These are phyloP conservation scores for Hepsetus odoe DNA, from an alignment of 2,113 vertebrate species.

Conservation along the genomic window DNA sequence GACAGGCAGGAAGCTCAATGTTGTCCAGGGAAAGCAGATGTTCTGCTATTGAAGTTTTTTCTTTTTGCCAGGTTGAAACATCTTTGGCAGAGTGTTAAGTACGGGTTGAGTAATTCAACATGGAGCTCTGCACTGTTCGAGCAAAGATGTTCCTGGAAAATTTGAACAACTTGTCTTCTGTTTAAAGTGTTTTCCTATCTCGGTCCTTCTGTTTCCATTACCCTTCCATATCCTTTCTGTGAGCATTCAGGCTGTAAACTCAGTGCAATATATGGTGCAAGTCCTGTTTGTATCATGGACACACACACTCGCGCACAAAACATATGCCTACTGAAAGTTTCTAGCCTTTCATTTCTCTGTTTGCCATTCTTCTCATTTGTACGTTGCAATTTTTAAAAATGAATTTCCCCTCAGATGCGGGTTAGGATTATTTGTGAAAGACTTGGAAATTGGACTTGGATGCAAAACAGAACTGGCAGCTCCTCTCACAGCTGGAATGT, in stretches of 20 bases:
- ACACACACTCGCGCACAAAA: neutral
- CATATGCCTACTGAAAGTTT: neutral
- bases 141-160: too few species aligned
- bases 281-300: neutral
- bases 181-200: neutral
- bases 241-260: neutral
- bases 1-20: too few species aligned
- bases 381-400: constrained; percentile 25
- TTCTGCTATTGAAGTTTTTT: too few species aligned
- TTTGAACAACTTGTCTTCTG: neutral
- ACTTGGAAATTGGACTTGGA: constrained; percentile 7
- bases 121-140: too few species aligned
- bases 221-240: neutral
- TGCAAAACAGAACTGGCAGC: constrained; percentile 32
- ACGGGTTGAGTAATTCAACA: too few species aligned
- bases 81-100: too few species aligned
- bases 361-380: neutral
- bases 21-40: too few species aligned
- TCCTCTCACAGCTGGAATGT: constrained; percentile 23
- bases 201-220: neutral
- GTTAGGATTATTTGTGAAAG: constrained; percentile 20
- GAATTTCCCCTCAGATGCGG: constrained; percentile 21
- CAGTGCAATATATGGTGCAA: neutral
- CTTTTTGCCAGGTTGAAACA: too few species aligned
- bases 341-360: neutral